These are phyloP conservation scores for Eupithecia dodoneata DNA, from an alignment of 2,888 invertebrate genomes.

Conservation along the genomic window DNA sequence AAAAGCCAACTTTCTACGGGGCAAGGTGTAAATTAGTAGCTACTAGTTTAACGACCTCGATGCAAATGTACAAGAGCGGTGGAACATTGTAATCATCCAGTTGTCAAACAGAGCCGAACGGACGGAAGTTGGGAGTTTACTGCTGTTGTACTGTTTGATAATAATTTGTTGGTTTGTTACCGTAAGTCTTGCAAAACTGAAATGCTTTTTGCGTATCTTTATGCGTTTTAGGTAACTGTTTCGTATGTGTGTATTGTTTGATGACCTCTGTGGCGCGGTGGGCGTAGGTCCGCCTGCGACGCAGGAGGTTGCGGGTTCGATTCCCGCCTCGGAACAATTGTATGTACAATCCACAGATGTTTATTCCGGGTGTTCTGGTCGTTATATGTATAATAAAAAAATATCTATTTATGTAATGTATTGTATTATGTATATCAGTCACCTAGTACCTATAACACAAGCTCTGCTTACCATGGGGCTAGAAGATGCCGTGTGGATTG, in stretches of 20 bases:
- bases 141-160: slow-evolving; percentile 48
- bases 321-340: no score
- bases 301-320: no score
- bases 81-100: slow-evolving; percentile 47
- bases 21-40: slow-evolving; percentile 35
- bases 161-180: slow-evolving; percentile 48
- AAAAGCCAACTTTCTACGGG: slow-evolving; percentile 25
- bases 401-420: no score
- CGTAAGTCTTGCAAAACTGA: slow-evolving; percentile 17
- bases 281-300: no score
- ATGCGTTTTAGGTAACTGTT: background rate
- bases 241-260: background rate
- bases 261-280: no score
- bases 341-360: no score
- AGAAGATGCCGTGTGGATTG: no score
- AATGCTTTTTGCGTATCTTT: background rate
- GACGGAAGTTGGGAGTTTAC: slow-evolving; percentile 60
- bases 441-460: no score
- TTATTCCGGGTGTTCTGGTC: no score
- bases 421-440: no score
- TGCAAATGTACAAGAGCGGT: slow-evolving; percentile 43
- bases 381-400: no score
- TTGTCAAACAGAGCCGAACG: slow-evolving; percentile 72
- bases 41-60: slow-evolving; percentile 43
- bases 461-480: no score